phyloP scores from a whole-genome alignment of 2,113 vertebrate genomes.

The Callipepla squamata region DNA sequence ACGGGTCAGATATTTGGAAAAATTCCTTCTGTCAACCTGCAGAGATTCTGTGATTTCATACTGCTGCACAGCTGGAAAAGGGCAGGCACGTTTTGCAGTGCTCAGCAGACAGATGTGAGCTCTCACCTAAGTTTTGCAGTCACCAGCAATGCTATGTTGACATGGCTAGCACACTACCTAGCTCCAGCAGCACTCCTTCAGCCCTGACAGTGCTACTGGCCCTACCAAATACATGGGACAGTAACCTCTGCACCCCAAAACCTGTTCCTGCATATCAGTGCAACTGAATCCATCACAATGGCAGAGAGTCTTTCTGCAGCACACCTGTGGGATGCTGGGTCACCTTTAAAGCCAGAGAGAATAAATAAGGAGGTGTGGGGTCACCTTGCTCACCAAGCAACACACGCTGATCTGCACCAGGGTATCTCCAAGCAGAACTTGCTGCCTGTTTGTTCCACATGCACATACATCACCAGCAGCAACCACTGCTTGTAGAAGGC shows the following conservation, averaged over 20 bases:
- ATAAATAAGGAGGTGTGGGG: accelerated
- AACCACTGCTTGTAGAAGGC: not conserved
- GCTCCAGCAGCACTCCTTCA: not conserved
- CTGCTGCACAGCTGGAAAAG: not conserved
- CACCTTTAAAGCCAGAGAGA: not conserved
- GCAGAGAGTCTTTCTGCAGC: not conserved
- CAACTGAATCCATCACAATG: not conserved
- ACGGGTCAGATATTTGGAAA: too few relatives aligned
- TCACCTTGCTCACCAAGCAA: not conserved
- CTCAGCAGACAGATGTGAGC: not conserved
- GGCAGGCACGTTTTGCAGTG: not conserved
- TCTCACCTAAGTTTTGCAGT: not conserved
- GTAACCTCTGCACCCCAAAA: accelerated
- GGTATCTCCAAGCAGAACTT: not conserved
- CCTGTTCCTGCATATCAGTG: not conserved
- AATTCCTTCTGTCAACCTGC: too few relatives aligned
- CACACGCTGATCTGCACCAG: not conserved
- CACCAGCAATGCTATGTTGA: not conserved
- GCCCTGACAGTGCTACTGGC: not conserved
- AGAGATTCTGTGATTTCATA: too few relatives aligned
- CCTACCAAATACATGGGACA: not conserved
- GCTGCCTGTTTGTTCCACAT: not conserved
- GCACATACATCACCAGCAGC: not conserved
- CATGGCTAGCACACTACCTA: not conserved
- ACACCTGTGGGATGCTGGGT: not conserved